Percentiles rank a stretch among this genome's conserved stretches.
These are phyloP conservation scores for Hirudo medicinalis DNA, from an alignment of 1,140 invertebrate species.

Conservation along the genomic window DNA sequence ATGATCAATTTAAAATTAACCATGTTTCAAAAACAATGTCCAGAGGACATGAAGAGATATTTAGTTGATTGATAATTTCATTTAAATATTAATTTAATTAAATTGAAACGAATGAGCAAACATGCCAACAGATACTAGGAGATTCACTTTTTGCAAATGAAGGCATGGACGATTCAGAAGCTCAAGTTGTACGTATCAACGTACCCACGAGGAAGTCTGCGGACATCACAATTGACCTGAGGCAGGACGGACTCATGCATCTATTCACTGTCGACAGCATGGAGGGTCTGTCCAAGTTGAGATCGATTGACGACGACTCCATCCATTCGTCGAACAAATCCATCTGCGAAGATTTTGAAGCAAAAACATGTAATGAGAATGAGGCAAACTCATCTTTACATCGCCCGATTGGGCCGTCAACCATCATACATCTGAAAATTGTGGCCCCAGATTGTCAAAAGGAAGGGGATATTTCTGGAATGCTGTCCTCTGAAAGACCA, in stretches of 20 bases:
- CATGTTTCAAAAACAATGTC: too few relatives aligned
- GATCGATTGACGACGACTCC: neutral
- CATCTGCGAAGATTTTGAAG: neutral
- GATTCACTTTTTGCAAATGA: too few relatives aligned
- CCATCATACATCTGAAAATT: slow-evolving; percentile 10
- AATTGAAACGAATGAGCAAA: too few relatives aligned
- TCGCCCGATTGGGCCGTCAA: neutral
- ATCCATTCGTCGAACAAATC: neutral
- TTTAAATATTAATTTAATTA: too few relatives aligned
- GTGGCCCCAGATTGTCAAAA: neutral
- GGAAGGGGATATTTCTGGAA: neutral
- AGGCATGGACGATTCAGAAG: too few relatives aligned
- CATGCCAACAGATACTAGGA: too few relatives aligned
- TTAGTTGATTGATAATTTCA: too few relatives aligned
- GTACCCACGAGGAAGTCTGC: neutral
- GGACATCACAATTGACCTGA: neutral
- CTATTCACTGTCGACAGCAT: neutral
- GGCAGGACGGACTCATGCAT: neutral
- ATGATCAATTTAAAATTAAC: too few relatives aligned
- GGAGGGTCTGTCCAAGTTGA: neutral
- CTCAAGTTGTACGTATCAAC: too few relatives aligned
- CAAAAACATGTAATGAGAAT: neutral
- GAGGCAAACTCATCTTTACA: neutral
- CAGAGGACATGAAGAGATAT: too few relatives aligned
- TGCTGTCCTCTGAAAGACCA: neutral